phyloP scores from a whole-genome alignment of 2,888 invertebrate species.

The Nasonia oneida region DNA sequence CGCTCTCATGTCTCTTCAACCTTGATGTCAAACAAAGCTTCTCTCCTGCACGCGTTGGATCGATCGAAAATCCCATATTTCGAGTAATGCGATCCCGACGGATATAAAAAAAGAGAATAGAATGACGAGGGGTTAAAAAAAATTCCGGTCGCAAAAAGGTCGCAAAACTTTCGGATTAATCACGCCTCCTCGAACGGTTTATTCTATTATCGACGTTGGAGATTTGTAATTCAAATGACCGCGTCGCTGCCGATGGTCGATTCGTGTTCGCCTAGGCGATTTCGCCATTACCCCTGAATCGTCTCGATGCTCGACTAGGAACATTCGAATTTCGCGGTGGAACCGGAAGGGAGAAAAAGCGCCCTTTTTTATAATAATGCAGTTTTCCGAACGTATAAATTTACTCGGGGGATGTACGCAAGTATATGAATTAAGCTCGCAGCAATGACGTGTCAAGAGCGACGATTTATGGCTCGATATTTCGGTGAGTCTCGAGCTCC shows the following conservation, averaged over 20 bases:
- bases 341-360: not conserved
- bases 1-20: not conserved
- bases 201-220: conserved; percentile 65
- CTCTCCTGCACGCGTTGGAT: not conserved
- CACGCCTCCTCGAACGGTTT: conserved; percentile 62
- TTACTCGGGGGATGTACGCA: not conserved
- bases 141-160: not conserved
- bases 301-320: conserved; percentile 22
- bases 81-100: not conserved
- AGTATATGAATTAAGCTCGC: too few relatives aligned
- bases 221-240: conserved; percentile 68
- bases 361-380: too few relatives aligned
- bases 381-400: not conserved
- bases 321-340: not conserved
- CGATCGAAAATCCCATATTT: not conserved
- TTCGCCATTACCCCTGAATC: conserved; percentile 47
- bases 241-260: not conserved
- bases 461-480: not conserved
- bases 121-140: not conserved
- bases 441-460: not conserved
- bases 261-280: conserved; percentile 57
- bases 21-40: not conserved
- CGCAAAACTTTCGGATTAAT: conserved; percentile 64
- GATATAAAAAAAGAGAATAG: not conserved
- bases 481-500: not conserved